Evolutionary conservation across 53 echinoderm and acorn worm species (phyloP), one percentile per base, ranked within the genome.

Genomic region (Echinometra lucunter): DNA sequence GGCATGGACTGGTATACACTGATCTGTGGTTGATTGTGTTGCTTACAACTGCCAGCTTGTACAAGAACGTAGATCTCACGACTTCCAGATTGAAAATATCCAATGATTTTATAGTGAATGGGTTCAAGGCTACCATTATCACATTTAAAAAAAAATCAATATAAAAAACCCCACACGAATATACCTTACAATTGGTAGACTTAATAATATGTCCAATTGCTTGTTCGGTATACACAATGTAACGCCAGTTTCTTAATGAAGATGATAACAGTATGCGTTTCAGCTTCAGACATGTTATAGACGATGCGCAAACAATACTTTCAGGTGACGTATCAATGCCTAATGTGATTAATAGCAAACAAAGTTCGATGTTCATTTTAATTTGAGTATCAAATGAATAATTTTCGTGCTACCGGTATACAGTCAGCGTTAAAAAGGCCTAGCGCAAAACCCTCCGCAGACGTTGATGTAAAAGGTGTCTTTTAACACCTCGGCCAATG

Each of bases 371-470:
- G 49, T 15, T 85, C 49, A 19, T 85, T 7, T 27, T 12, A 47
- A 85, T 85, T 28, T 47, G 85, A 16, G 85, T 85, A 85, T 85
- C 85, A 49, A 10, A 85, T 85, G 45, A 49, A 12, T 47, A 8
- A 27, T 27, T 15, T n/a, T 85, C 85, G 53, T 85, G 85, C 28
- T 28, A 8, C 40, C 15, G 56, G 56, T 81, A 11, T 44, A 9
- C 81, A 44, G 44, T 42, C 2, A 42, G 7, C 6, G 44, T 74
- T 28, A 13, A 13, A 4, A 25, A 63, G 32, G 32, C 35, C 13
- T 35, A 34, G 72, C 72, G 12, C 0, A 34, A 8, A 34, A 15
- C 35, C 35, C 35, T 72, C 28, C 35, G 34, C 15, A 15, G 35
- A 15, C 72, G 16, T 25, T n/a, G n/a, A n/a, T n/a, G n/a, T n/a